Base-by-base conservation (phyloP, 1,140 invertebrate species). In the Ooceraea biroi region DNA sequence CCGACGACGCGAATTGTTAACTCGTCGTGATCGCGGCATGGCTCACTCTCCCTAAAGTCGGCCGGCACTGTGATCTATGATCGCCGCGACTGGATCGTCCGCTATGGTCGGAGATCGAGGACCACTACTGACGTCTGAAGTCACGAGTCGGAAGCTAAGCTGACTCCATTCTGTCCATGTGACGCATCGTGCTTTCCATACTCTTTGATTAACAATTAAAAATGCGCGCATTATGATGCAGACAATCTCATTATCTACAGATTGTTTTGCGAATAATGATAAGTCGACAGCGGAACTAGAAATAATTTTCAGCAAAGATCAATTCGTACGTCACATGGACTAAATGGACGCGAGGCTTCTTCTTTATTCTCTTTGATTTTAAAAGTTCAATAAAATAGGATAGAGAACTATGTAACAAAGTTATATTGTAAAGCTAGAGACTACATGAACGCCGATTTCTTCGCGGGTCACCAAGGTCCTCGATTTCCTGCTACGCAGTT, bases 171-270 rank as follows among this genome's bases (percentile, higher is more conserved):
- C 30, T 7, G 14, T 69, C n/a, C 12, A 44, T 19, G 44, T 46
- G 17, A 69, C 17, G 66, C 14, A 19, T 19, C 12, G 12, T 17
- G 27, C 12, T n/a, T 65, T 0, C 3, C 30, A 36, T 41, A 41
- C 10, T 44, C 50, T 22, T 77, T 77, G 22, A 77, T 50, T 50
- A 50, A 76, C 19, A 22, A 77, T 57, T 44, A 36, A 27, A 60
- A 60, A 27, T 60, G 14, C n/a, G 11, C 46, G 36, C 30, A 8
- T 66, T 12, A 12, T 25, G 1, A 55, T 0, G 44, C 12, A 57
- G 50, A 27, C 5, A 4, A 68, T 55, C 36, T 78, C 36, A 25
- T 68, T 12, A 55, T 25, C 41, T 55, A 41, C 11, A 41, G 10
- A 46, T 61, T 14, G 12, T 63, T 61, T 3, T 8, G 14, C 17